Evolutionary conservation across 2,888 invertebrate genomes (phyloP), one percentile per base, ranked within the genome.

Genomic region (Andrena minutula): DNA sequence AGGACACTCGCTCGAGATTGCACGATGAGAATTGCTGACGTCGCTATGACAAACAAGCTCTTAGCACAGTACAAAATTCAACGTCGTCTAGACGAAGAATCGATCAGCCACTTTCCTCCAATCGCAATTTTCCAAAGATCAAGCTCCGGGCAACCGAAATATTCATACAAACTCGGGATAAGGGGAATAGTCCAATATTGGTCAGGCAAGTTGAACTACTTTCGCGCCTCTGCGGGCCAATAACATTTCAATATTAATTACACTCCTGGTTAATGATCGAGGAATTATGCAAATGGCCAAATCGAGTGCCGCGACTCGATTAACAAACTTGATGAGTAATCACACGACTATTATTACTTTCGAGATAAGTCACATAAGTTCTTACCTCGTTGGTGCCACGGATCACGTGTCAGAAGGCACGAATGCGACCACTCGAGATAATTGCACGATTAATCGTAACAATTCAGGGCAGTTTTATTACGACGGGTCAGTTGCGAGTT

Each of bases 391-490:
- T 10, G 53, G 41, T 47, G 64, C 30, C 41, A 30, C 23, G 41
- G 63, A 72, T 32, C 20, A 63, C 23, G 41, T 28, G 26, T 26
- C 26, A 35, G 8, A 56, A 58, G n/a, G 12, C 26, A 61, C 32
- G 32, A 66, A 72, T 16, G 47, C 60, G 61, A 8, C n/a, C 66
- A 35, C 53, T 61, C 23, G 64, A 47, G 51, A 74, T n/a, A 63
- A 35, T 26, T 32, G 53, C 30, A 30, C 30, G 80, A 84, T 53
- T 66, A 51, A 69, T 73, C 73, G 77, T 64, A 12, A 51, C 64
- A 70, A 85, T 68, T 84, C 66, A 77, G 84, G 65, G 16, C 61
- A 75, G 71, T 65, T 79, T 78, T 65, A 77, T 87, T 72, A 76
- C 41, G 49, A 23, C 69, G 47, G 77, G 73, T 78, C 68, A 53